phyloP scores from a whole-genome alignment of 2,797 vertebrate species.

The Poecile montanus region DNA sequence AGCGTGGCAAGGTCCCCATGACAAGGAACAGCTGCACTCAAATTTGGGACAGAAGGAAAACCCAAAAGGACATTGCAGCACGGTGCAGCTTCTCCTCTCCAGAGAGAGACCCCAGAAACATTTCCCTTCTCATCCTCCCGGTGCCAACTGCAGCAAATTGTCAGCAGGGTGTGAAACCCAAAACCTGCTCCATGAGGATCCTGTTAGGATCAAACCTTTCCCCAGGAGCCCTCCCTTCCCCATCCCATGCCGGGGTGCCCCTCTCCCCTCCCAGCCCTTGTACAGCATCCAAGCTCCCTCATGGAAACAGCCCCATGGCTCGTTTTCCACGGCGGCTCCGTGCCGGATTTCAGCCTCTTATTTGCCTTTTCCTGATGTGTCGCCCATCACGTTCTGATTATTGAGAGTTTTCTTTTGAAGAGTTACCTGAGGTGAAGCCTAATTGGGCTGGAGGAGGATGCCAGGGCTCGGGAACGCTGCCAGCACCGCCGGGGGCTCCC shows the following conservation, averaged over 20 bases:
- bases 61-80: rapidly evolving
- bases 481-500: slow-evolving; percentile 8
- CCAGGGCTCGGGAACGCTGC: slow-evolving; percentile 48
- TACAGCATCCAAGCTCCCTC: slow-evolving; percentile 62
- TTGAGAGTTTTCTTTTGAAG: slow-evolving; percentile 70
- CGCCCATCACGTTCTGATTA: slow-evolving; percentile 68
- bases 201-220: slow-evolving; percentile 50
- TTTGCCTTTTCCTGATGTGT: slow-evolving; percentile 51
- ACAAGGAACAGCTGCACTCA: background rate
- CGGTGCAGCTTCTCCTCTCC: background rate
- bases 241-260: background rate
- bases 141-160: slow-evolving; percentile 30
- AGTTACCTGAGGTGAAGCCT: slow-evolving; percentile 77
- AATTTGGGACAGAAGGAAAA: background rate
- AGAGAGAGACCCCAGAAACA: background rate
- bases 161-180: slow-evolving; percentile 50
- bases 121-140: background rate
- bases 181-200: slow-evolving; percentile 34
- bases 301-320: slow-evolving; percentile 74
- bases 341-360: slow-evolving; percentile 58
- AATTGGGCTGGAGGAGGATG: slow-evolving; percentile 56
- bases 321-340: slow-evolving; percentile 67
- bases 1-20: background rate
- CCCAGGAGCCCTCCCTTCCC: slow-evolving; percentile 26
- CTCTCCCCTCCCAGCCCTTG: slow-evolving; percentile 38